Conservation (phyloP, 64 coral and sea anemone species). For the Orbicella faveolata region DNA sequence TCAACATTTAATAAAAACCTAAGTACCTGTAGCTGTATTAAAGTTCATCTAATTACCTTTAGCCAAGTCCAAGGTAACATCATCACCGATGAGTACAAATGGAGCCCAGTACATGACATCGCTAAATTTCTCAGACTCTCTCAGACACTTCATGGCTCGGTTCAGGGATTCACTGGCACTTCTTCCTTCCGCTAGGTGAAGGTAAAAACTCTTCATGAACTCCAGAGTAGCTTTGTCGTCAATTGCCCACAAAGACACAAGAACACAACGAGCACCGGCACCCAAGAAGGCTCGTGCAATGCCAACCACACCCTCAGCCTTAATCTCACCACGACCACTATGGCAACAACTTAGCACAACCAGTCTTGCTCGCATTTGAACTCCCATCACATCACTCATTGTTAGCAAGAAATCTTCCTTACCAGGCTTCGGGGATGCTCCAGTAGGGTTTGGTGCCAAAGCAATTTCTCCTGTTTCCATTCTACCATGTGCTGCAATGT, state of each 20-base stretch:
- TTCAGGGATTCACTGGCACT: constrained; percentile 27
- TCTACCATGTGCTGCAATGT: too few species aligned
- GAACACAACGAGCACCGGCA: constrained; percentile 40
- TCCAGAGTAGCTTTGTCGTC: constrained; percentile 4
- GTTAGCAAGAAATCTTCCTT: constrained; percentile 13
- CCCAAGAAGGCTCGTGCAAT: constrained; percentile 8
- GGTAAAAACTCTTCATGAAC: constrained; percentile 32
- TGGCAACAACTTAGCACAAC: constrained; percentile 42
- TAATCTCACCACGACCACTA: constrained; percentile 43
- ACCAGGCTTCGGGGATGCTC: neutral
- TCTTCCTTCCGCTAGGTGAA: neutral
- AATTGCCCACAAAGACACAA: constrained; percentile 33
- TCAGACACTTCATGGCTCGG: constrained; percentile 30
- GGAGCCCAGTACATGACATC: constrained; percentile 25
- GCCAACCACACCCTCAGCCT: constrained; percentile 37
- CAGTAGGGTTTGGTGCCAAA: neutral
- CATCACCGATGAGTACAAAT: constrained; percentile 42
- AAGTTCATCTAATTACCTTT: neutral
- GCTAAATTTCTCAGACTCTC: neutral
- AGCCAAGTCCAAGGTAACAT: neutral
- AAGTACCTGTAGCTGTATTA: too few species aligned
- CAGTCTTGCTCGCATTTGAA: constrained; percentile 2
- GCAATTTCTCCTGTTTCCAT: constrained; percentile 15
- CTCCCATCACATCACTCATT: constrained; percentile 1
- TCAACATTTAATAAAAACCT: too few species aligned